Conservation (phyloP, 1,140 invertebrate species). For the Physella acuta region DNA sequence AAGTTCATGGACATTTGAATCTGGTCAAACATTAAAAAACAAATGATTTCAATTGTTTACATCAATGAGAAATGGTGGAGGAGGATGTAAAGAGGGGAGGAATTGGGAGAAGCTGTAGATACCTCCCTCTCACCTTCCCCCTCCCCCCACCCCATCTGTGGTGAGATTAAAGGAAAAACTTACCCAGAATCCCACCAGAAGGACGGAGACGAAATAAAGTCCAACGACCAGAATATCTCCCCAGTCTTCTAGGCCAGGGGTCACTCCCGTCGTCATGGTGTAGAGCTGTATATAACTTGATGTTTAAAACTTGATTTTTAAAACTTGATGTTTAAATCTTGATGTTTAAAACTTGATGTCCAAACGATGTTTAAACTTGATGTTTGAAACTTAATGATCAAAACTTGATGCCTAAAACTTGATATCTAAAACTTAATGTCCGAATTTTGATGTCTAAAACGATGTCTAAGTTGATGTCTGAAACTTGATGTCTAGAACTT, state of each 20-base stretch:
- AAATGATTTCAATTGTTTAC: not conserved
- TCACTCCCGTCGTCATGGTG: constrained; percentile 16
- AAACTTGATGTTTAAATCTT: too few relatives aligned
- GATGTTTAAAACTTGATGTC: too few relatives aligned
- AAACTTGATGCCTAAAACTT: too few relatives aligned
- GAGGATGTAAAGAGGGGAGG: not conserved
- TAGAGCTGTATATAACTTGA: too few relatives aligned
- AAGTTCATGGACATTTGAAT: not conserved
- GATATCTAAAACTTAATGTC: too few relatives aligned
- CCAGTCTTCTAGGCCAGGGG: constrained; percentile 52
- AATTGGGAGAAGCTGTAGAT: not conserved
- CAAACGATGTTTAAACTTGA: too few relatives aligned
- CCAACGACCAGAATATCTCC: constrained; percentile 57
- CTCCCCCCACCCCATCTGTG: not conserved
- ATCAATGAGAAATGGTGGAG: not conserved
- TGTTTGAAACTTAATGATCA: too few relatives aligned
- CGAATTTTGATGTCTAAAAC: too few relatives aligned
- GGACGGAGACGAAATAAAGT: constrained; percentile 55
- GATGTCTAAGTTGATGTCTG: too few relatives aligned
- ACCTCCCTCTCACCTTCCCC: not conserved
- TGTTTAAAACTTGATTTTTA: too few relatives aligned
- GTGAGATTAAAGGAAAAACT: constrained; percentile 31
- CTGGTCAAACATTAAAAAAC: too few relatives aligned
- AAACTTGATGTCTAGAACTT: too few relatives aligned
- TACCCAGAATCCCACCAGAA: constrained; percentile 59